These are phyloP conservation scores for Drosophila austrosaltans DNA, from an alignment of 2,888 invertebrate species.

Conservation along the genomic window DNA sequence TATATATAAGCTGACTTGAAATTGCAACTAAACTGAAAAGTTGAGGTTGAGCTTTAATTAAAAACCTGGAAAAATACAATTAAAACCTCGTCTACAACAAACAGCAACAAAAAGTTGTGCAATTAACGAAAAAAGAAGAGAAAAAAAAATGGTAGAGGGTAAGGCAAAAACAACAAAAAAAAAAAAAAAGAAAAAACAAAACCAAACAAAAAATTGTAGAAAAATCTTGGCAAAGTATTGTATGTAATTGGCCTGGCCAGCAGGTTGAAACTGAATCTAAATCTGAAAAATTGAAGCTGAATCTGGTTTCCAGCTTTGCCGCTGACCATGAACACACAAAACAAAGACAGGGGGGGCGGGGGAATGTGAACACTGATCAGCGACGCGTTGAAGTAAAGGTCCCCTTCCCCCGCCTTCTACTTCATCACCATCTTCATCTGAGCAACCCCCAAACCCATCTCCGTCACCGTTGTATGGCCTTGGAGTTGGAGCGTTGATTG, in stretches of 20 bases:
- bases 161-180: slow-evolving; percentile 33
- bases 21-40: slow-evolving; percentile 75
- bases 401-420: slow-evolving; percentile 20
- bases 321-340: slow-evolving; percentile 57
- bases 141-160: slow-evolving; percentile 25
- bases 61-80: slow-evolving; percentile 76
- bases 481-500: slow-evolving; percentile 58
- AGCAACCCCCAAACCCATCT: slow-evolving; percentile 18
- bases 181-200: slow-evolving; percentile 29
- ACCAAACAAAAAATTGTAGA: slow-evolving; percentile 63
- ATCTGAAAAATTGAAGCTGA: slow-evolving; percentile 15
- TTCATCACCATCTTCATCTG: not conserved
- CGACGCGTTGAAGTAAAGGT: slow-evolving; percentile 39
- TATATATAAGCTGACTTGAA: slow-evolving; percentile 51
- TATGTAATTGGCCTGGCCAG: slow-evolving; percentile 61
- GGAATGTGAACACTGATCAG: slow-evolving; percentile 49
- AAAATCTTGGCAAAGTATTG: slow-evolving; percentile 71
- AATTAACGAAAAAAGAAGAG: slow-evolving; percentile 53
- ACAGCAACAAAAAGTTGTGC: slow-evolving; percentile 65
- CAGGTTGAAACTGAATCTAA: slow-evolving; percentile 22
- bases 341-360: not conserved
- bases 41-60: slow-evolving; percentile 78
- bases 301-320: slow-evolving; percentile 25
- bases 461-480: slow-evolving; percentile 51
- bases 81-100: slow-evolving; percentile 53